Base-by-base conservation (phyloP, 2,113 vertebrate species). In the Rissa tridactyla region DNA sequence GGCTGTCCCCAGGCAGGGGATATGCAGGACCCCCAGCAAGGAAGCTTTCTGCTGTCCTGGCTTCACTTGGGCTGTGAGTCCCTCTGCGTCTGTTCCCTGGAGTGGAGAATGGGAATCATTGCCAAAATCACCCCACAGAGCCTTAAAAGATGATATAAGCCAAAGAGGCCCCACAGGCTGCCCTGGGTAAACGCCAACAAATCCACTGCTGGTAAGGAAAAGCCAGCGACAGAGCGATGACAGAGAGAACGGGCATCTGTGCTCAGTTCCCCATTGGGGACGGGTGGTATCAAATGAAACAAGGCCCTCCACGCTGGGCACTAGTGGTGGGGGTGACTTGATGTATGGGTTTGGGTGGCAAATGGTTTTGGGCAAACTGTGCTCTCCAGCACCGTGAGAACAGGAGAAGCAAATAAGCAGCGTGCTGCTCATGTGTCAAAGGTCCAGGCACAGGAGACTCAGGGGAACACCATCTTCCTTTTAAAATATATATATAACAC, bases 261-360 rank as follows among this genome's bases (percentile, higher is more conserved):
- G 11, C 44, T 6, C 1, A 2, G 47, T 6, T n/a, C 16, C 38
- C 38, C 32, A 1, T 0, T 2, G 6, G 44, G 52, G 42, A 68
- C 29, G 58, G 51, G n/a, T 1, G 3, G 2, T 23, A 18, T 14
- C 54, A 66, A 73, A 68, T 10, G 61, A 51, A 61, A 54, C 11
- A 22, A 34, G 69, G 30, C 86, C 46, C 55, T 54, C 55, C 19
- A 6, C 0, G 5, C 76, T 68, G 78, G 23, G 38, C 19, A 3
- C 61, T 60, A 54, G 16, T 34, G 70, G 4, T 2, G 2, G 27
- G 14, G 14, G 9, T 20, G 52, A 11, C 64, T 36, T 14, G 23
- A 0, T 36, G 65, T 27, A 30, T 79, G 57, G 30, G 27, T 57
- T 72, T 79, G 75, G n/a, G 18, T 36, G 32, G 66, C 26, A 79